Conservation (phyloP, 2,113 vertebrate genomes). For the Pygoscelis adeliae region DNA sequence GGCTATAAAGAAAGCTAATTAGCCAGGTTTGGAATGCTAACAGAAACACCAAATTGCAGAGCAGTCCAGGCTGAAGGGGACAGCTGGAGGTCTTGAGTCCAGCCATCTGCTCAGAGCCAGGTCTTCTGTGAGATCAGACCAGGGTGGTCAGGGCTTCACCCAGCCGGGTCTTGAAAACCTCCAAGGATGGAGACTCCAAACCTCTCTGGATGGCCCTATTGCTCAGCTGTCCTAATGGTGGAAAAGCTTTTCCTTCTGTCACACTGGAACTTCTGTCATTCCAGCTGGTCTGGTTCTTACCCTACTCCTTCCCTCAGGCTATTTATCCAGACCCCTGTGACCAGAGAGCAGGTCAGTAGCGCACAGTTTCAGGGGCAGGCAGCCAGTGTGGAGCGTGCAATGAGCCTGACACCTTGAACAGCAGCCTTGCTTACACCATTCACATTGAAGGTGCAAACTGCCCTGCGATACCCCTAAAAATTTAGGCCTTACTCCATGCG, state of each 20-base stretch:
- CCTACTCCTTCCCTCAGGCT: background rate
- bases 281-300: background rate
- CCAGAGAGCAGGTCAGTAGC: background rate
- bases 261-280: background rate
- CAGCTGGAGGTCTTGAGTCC: rapidly evolving
- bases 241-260: background rate
- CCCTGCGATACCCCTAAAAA: background rate
- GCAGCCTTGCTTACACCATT: background rate
- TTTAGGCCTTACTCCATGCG: background rate
- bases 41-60: background rate
- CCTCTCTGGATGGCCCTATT: background rate
- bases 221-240: background rate
- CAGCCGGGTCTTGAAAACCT: background rate
- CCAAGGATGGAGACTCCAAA: background rate
- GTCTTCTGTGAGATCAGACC: background rate
- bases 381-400: background rate
- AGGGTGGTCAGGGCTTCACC: background rate
- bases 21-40: background rate
- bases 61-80: background rate
- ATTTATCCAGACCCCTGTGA: background rate
- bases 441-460: background rate
- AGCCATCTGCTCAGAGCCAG: background rate
- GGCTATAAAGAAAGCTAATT: background rate
- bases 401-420: background rate
- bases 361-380: background rate